Evolutionary conservation across 1,140 invertebrate species (phyloP).

Genomic region (Solenopsis invicta): DNA sequence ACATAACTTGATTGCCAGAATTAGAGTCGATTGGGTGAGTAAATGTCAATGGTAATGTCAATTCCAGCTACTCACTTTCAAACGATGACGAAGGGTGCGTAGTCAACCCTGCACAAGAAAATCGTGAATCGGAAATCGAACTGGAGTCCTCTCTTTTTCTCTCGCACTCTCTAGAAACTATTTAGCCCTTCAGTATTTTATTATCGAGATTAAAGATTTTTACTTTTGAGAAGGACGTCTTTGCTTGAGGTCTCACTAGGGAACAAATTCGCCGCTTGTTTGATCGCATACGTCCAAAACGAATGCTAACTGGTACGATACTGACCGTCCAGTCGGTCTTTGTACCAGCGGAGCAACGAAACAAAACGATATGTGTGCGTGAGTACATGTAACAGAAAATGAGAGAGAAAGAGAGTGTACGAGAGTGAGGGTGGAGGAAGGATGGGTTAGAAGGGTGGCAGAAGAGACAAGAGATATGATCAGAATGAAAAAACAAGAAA

Average conservation of each 20-base stretch:
- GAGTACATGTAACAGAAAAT: slow-evolving; percentile 41
- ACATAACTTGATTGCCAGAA: not conserved
- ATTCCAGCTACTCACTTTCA: slow-evolving; percentile 22
- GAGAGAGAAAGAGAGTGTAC: not conserved
- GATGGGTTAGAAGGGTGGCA: not conserved
- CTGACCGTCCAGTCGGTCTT: slow-evolving; percentile 58
- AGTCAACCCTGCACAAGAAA: slow-evolving; percentile 1
- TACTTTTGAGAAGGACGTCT: not conserved
- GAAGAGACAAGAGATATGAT: slow-evolving; percentile 28
- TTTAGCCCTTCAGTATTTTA: not conserved
- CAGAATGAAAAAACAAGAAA: slow-evolving; percentile 19
- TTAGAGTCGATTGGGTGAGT: not conserved
- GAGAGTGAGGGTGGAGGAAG: not conserved
- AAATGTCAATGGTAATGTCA: not conserved
- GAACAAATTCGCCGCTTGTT: slow-evolving; percentile 10
- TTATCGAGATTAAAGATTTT: slow-evolving; percentile 1
- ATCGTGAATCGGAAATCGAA: not conserved
- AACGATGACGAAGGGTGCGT: not conserved
- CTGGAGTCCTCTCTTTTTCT: not conserved
- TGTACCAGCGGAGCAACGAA: slow-evolving; percentile 59
- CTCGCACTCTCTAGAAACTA: not conserved
- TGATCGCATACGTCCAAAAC: slow-evolving; percentile 58
- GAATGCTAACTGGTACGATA: slow-evolving; percentile 68
- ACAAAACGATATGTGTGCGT: slow-evolving; percentile 19
- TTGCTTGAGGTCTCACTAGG: slow-evolving; percentile 7